Base-by-base conservation (phyloP, 2,113 vertebrate species). In the Neodontobutis hainanensis region DNA sequence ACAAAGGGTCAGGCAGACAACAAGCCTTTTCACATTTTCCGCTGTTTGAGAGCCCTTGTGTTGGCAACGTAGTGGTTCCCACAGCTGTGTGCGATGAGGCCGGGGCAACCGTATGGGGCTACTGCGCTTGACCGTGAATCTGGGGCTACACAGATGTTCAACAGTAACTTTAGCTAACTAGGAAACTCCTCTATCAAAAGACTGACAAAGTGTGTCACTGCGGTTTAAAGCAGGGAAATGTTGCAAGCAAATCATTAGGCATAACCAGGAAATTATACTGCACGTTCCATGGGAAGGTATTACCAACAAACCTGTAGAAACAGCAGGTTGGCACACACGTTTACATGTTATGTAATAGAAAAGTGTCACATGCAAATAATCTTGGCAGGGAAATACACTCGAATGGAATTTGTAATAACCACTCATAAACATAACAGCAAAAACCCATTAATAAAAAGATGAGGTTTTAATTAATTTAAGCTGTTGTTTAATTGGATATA, bases 1-100 rank as follows among this genome's bases (percentile, higher is more conserved):
- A 88, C 82, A 90, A 85, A 88, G 70, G 63, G 68, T 64, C 84
- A 69, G 75, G 69, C 79, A 48, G 79, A 89, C 84, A 87, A 87
- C 85, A 83, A 81, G 78, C 72, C 85, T 84, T 87, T 86, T 89
- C 83, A 88, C 43, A 81, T 82, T 76, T 79, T 65, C 64, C 56
- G 34, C 75, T 71, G 61, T 79, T 82, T 53, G 61, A 81, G 84
- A 60, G 65, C 75, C 64, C 80, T 70, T 77, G 47, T 82, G 65
- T 68, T 78, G 8, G 7, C 12, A 11, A 53, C 61, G 80, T 75
- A 77, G 82, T n/a, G 63, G 87, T 84, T 91, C 87, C 78, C 87
- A 90, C 86, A 89, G 87, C 81, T 87, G 89, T 68, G 58, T 34
- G 0, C 19, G 34, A 68, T 61, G 42, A 70, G 67, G 60, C 51